Evolutionary conservation across 2,888 invertebrate genomes (phyloP).

Genomic region (Eristalis arbustorum): DNA sequence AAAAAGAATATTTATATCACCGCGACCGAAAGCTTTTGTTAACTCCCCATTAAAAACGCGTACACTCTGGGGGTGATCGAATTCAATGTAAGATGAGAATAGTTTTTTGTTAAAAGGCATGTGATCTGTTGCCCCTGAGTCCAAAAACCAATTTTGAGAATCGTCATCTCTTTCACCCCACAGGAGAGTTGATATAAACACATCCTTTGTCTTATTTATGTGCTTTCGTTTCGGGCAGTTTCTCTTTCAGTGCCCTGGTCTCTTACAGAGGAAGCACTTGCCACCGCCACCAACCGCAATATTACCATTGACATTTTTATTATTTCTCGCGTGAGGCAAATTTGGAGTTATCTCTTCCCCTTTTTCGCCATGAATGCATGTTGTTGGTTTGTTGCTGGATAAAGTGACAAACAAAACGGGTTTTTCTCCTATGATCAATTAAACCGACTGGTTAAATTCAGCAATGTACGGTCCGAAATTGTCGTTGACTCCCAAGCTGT

Average conservation of each 20-base stretch:
- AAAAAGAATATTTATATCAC: slow-evolving; percentile 59
- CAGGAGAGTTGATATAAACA: slow-evolving; percentile 16
- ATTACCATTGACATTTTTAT: not conserved
- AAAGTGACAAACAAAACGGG: slow-evolving; percentile 50
- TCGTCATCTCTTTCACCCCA: slow-evolving; percentile 2
- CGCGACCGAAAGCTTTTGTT: slow-evolving; percentile 54
- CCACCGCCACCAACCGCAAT: not conserved
- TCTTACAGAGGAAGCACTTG: slow-evolving; percentile 66
- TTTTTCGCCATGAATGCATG: slow-evolving; percentile 17
- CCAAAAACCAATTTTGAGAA: slow-evolving; percentile 16
- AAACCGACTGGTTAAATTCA: slow-evolving; percentile 70
- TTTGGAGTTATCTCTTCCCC: slow-evolving; percentile 8
- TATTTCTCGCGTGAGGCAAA: not conserved
- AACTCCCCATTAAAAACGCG: slow-evolving; percentile 48
- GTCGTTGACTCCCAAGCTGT: slow-evolving; percentile 70
- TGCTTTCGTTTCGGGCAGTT: slow-evolving; percentile 44
- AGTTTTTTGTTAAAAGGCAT: slow-evolving; percentile 10
- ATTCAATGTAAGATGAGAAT: slow-evolving; percentile 9
- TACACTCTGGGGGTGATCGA: slow-evolving; percentile 21
- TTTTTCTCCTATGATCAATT: slow-evolving; percentile 69
- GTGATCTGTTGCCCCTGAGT: slow-evolving; percentile 28
- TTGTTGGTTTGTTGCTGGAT: no score
- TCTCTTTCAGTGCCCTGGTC: slow-evolving; percentile 61
- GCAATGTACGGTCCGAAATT: slow-evolving; percentile 44
- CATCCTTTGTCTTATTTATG: slow-evolving; percentile 10